phyloP scores from a whole-genome alignment of 2,113 vertebrate genomes.

The Thermophis baileyi region DNA sequence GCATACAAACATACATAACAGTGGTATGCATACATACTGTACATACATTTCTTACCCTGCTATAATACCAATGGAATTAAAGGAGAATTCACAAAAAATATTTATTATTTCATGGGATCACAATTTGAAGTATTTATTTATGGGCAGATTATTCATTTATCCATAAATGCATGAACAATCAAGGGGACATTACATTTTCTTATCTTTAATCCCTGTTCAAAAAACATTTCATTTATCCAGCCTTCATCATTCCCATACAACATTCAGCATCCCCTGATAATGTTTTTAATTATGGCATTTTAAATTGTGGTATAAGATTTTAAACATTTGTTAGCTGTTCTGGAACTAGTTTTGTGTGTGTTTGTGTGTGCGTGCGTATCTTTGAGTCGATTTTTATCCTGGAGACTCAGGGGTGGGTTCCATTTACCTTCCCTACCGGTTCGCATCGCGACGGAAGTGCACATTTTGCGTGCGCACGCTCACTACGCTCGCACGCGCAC shows the following conservation, averaged over 20 bases:
- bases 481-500: too few relatives aligned
- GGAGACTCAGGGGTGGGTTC: too few relatives aligned
- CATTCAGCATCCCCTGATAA: neutral
- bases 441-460: too few relatives aligned
- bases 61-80: neutral
- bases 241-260: neutral
- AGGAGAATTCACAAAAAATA: neutral
- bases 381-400: neutral
- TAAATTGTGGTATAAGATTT: neutral
- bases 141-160: neutral
- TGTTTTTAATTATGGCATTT: neutral
- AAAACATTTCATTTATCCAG: neutral
- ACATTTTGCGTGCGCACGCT: too few relatives aligned
- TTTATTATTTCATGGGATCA: neutral
- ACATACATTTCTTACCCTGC: neutral
- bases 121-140: neutral
- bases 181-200: neutral
- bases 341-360: neutral
- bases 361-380: rapidly evolving
- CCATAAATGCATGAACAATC: neutral
- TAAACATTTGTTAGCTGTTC: neutral
- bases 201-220: neutral
- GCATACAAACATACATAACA: neutral
- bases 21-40: too few relatives aligned
- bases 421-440: too few relatives aligned